These are phyloP conservation scores for Glossosoma conforme DNA, from an alignment of 1,140 invertebrate species.

Conservation along the genomic window DNA sequence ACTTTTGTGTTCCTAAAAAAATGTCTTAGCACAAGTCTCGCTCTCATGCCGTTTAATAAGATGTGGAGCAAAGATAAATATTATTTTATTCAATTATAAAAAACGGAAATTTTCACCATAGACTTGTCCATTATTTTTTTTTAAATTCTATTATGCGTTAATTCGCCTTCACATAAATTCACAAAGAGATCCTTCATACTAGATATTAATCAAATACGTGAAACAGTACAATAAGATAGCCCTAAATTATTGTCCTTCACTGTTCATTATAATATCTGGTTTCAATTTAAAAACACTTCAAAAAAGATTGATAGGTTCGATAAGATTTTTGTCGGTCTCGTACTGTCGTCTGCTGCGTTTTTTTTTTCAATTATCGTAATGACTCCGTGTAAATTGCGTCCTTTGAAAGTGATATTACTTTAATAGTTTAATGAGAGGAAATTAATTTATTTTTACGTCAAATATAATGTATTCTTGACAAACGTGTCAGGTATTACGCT, in stretches of 20 bases:
- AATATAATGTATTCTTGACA: too few species aligned
- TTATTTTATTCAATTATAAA: conserved; percentile 13
- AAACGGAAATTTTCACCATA: background rate
- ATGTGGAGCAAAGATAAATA: too few species aligned
- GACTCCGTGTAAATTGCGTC: too few species aligned
- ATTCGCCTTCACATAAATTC: conserved; percentile 14
- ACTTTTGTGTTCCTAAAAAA: too few species aligned
- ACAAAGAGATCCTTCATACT: conserved; percentile 23
- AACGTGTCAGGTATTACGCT: too few species aligned
- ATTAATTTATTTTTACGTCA: too few species aligned
- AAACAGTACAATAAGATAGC: conserved; percentile 27
- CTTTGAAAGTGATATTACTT: background rate
- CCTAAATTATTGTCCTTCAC: conserved; percentile 21
- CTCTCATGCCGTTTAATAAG: too few species aligned
- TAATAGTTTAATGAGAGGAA: background rate
- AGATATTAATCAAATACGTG: conserved; percentile 30
- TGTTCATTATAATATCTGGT: conserved; percentile 13
- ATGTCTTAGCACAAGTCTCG: too few species aligned
- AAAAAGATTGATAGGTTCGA: conserved; percentile 22
- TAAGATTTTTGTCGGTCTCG: conserved; percentile 17
- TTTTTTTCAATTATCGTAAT: too few species aligned
- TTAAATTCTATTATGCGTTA: conserved; percentile 6
- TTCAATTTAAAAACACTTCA: conserved; percentile 21
- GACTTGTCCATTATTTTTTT: conserved; percentile 9
- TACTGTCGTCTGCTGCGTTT: too few species aligned